Percentiles rank a stretch among this genome's conserved stretches.
Conservation (phyloP, 1,140 invertebrate species). For the Colletes latitarsis region DNA sequence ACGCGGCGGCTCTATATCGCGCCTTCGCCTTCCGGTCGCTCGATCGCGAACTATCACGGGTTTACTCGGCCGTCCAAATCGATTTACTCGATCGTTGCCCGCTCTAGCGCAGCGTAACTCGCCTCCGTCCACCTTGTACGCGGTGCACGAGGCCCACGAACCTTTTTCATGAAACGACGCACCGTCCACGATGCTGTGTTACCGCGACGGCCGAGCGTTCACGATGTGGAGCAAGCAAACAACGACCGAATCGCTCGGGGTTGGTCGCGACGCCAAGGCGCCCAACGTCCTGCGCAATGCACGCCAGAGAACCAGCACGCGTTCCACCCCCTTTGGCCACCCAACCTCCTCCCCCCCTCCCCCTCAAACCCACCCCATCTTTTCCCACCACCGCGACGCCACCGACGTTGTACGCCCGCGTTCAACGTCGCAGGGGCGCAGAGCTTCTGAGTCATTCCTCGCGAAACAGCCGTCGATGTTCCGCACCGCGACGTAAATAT, state of each 20-base stretch:
- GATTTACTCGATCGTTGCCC: too few relatives aligned
- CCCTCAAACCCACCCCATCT: too few relatives aligned
- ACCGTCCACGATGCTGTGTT: constrained; percentile 15
- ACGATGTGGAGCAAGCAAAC: constrained; percentile 51
- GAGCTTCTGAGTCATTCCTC: constrained; percentile 58
- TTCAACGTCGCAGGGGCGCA: constrained; percentile 31
- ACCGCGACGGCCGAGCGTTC: constrained; percentile 20
- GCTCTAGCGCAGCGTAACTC: too few relatives aligned
- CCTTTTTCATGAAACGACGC: background rate
- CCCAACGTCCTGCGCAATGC: constrained; percentile 62
- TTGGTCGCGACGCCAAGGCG: constrained; percentile 54
- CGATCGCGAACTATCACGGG: background rate
- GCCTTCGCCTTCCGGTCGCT: background rate
- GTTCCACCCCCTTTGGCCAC: constrained; percentile 29
- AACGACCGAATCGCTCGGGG: constrained; percentile 53
- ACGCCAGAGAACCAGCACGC: constrained; percentile 45
- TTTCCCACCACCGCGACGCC: too few relatives aligned
- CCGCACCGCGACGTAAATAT: constrained; percentile 22
- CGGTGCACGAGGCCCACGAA: background rate
- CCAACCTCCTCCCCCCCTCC: background rate
- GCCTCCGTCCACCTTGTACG: background rate
- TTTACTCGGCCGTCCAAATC: too few relatives aligned
- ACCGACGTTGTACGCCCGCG: background rate
- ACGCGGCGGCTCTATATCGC: background rate
- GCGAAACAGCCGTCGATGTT: constrained; percentile 34